Conservation (phyloP, 2,113 vertebrate species). For the Psammodynastes pulverulentus region DNA sequence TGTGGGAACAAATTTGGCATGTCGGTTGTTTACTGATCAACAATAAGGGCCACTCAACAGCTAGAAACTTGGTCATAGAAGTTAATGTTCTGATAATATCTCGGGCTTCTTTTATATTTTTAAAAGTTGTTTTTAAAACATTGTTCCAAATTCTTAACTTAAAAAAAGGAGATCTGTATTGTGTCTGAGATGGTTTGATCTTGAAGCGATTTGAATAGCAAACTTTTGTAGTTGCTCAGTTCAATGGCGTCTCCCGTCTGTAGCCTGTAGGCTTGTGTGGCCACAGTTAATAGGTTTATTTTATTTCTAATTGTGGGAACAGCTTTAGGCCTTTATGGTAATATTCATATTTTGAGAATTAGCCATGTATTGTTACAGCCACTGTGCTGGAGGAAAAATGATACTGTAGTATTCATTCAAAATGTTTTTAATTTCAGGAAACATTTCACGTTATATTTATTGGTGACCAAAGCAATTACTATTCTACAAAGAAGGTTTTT, state of each 20-base stretch:
- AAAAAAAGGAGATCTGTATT: conserved; percentile 42
- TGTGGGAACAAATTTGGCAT: conserved; percentile 55
- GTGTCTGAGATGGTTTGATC: conserved; percentile 51
- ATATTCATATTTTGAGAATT: conserved; percentile 57
- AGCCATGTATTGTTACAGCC: conserved; percentile 44
- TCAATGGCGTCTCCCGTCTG: conserved; percentile 51
- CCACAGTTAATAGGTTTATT: conserved; percentile 48
- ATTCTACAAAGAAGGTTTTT: not conserved
- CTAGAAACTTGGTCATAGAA: conserved; percentile 47
- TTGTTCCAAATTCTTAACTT: conserved; percentile 42
- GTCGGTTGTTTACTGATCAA: conserved; percentile 51
- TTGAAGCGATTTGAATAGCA: conserved; percentile 53
- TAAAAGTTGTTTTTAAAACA: conserved; percentile 33
- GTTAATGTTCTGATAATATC: conserved; percentile 46
- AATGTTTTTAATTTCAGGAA: conserved; percentile 19
- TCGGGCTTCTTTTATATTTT: conserved; percentile 54
- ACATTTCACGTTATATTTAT: conserved; percentile 35
- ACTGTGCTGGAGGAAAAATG: conserved; percentile 37
- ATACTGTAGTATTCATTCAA: conserved; percentile 36
- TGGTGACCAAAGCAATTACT: conserved; percentile 20
- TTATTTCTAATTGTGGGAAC: conserved; percentile 59
- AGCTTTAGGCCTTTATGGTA: conserved; percentile 45
- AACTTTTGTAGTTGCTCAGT: conserved; percentile 56
- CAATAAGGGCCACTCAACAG: conserved; percentile 49
- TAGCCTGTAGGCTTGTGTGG: conserved; percentile 50